A percentile compares a stretch with the other conserved stretches of the same genome.
Evolutionary conservation across 2,797 vertebrate genomes (phyloP).

Genomic region (Catostomus latipinnis): DNA sequence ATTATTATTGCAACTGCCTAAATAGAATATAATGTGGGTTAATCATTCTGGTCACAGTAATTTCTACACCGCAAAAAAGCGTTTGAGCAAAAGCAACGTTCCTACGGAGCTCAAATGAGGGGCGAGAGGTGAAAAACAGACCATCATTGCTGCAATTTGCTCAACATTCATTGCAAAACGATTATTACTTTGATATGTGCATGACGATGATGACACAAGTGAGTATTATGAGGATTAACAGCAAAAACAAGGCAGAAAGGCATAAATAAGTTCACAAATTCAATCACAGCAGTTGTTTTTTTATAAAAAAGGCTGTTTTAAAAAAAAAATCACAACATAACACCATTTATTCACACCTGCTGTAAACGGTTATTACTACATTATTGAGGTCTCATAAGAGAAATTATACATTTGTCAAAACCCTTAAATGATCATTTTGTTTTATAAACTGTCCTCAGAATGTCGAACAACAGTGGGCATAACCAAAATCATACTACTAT

Average conservation of each 20-base stretch:
- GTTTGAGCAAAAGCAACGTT: constrained; percentile 14
- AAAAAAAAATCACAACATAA: not conserved
- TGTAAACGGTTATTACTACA: constrained; percentile 42
- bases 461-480: too few species aligned
- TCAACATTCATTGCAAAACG: constrained; percentile 46
- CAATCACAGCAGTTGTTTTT: constrained; percentile 5
- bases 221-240: constrained; percentile 29
- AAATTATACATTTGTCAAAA: constrained; percentile 46
- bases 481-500: too few species aligned
- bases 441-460: not conserved
- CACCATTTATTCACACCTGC: constrained; percentile 23
- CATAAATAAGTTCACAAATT: constrained; percentile 23
- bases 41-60: constrained; percentile 62
- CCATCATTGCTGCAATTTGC: constrained; percentile 54
- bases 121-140: constrained; percentile 49
- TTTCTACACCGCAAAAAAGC: constrained; percentile 46
- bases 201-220: constrained; percentile 40
- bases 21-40: constrained; percentile 64
- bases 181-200: constrained; percentile 48
- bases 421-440: not conserved
- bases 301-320: constrained; percentile 2
- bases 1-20: constrained; percentile 60
- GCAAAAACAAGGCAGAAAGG: not conserved
- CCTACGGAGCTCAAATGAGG: constrained; percentile 38
- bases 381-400: constrained; percentile 54